phyloP scores from a whole-genome alignment of 2,797 vertebrate genomes.

The Limosa lapponica region DNA sequence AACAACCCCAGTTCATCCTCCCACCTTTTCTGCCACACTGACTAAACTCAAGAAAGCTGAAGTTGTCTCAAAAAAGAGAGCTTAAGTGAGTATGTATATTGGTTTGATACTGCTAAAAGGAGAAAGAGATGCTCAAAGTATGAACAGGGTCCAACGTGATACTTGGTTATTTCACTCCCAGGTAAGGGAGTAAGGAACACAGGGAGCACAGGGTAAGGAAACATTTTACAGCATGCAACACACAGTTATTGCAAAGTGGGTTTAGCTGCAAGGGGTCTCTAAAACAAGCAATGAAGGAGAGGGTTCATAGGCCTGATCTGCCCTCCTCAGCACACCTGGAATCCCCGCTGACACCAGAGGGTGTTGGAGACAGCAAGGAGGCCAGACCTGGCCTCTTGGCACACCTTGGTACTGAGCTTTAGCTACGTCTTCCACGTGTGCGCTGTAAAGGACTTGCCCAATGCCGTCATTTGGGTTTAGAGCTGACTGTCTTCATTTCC shows the following conservation, averaged over 20 bases:
- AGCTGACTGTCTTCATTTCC: background rate
- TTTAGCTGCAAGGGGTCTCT: background rate
- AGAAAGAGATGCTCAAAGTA: background rate
- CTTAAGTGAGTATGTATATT: background rate
- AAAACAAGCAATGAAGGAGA: background rate
- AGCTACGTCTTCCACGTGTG: background rate
- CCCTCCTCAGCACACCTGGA: background rate
- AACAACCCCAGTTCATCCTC: background rate
- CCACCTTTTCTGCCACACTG: background rate
- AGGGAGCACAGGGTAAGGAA: background rate
- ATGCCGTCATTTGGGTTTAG: background rate
- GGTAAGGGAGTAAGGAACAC: no score
- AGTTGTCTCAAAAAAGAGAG: background rate
- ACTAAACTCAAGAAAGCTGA: background rate
- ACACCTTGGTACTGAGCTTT: background rate
- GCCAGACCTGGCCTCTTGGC: background rate
- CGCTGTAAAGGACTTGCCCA: background rate
- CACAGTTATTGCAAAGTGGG: background rate
- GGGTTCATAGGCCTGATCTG: background rate
- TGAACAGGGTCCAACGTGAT: background rate
- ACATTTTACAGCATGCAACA: rapidly evolving
- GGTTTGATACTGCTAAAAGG: background rate
- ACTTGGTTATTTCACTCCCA: background rate
- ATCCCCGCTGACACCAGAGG: rapidly evolving
- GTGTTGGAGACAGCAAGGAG: background rate